Evolutionary conservation across 2,888 invertebrate genomes (phyloP).

Genomic region (Nomada goodeniana): DNA sequence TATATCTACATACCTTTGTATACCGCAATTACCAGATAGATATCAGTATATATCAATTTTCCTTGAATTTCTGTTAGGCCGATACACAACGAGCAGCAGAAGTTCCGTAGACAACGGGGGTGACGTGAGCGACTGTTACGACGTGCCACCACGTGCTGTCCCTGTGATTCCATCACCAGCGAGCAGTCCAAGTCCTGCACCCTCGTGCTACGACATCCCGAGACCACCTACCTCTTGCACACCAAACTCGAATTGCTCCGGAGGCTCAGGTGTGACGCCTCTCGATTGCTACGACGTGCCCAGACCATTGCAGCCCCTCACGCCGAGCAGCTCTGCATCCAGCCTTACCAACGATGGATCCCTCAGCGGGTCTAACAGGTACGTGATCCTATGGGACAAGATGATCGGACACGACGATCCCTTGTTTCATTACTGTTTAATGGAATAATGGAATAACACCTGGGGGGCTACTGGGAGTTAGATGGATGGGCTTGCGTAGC

Average conservation of each 20-base stretch:
- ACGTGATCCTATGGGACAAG: slow-evolving; percentile 68
- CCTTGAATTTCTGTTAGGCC: slow-evolving; percentile 67
- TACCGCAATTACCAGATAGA: not conserved
- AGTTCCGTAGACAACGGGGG: slow-evolving; percentile 79
- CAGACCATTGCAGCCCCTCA: slow-evolving; percentile 87
- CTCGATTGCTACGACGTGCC: slow-evolving; percentile 88
- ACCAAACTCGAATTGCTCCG: slow-evolving; percentile 80
- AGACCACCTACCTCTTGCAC: slow-evolving; percentile 81
- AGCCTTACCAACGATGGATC: slow-evolving; percentile 88
- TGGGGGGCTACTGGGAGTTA: too few relatives aligned
- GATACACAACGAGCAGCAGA: slow-evolving; percentile 76
- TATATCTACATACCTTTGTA: too few relatives aligned
- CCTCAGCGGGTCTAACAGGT: slow-evolving; percentile 85
- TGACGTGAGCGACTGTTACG: slow-evolving; percentile 85
- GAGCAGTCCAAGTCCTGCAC: slow-evolving; percentile 85
- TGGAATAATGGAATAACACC: not conserved
- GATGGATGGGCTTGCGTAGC: too few relatives aligned
- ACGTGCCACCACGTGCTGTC: slow-evolving; percentile 88
- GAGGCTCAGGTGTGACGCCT: slow-evolving; percentile 79
- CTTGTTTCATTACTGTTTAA: not conserved
- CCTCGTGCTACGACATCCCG: slow-evolving; percentile 84
- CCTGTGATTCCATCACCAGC: slow-evolving; percentile 86
- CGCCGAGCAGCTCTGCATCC: slow-evolving; percentile 89
- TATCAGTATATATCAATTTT: not conserved
- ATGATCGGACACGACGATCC: not conserved